These are phyloP conservation scores for Ceratotherium simum DNA, from an alignment of 2,113 vertebrate species.

Conservation along the genomic window DNA sequence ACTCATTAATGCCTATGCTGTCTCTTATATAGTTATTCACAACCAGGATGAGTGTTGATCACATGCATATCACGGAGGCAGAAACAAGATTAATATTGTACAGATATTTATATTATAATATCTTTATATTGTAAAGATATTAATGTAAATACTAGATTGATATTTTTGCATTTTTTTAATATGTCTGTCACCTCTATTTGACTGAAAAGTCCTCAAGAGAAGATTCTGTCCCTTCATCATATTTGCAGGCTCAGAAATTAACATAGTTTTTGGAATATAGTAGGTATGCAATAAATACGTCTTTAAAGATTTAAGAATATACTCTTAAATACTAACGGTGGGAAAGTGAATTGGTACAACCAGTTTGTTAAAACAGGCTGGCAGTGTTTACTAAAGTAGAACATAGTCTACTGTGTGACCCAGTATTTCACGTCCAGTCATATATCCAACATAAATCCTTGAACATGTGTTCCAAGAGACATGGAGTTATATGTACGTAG, in stretches of 20 bases:
- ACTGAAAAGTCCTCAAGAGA: neutral
- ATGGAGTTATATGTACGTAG: neutral
- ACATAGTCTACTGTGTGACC: neutral
- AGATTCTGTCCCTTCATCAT: neutral
- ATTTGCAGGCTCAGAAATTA: neutral
- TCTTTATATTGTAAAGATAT: neutral
- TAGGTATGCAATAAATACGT: neutral
- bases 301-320: neutral
- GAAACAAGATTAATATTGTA: neutral
- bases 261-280: neutral
- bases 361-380: neutral
- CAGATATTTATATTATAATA: neutral
- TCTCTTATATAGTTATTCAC: neutral
- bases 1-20: neutral
- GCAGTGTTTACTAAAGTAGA: neutral
- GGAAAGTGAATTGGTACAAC: neutral
- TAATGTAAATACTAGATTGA: neutral
- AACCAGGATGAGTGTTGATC: neutral
- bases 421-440: neutral
- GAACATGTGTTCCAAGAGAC: neutral
- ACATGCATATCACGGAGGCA: neutral
- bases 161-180: neutral
- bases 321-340: neutral
- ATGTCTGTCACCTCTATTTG: neutral
- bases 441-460: neutral